Base-by-base conservation (phyloP, 2,113 vertebrate species). In the Hystrix cristata region DNA sequence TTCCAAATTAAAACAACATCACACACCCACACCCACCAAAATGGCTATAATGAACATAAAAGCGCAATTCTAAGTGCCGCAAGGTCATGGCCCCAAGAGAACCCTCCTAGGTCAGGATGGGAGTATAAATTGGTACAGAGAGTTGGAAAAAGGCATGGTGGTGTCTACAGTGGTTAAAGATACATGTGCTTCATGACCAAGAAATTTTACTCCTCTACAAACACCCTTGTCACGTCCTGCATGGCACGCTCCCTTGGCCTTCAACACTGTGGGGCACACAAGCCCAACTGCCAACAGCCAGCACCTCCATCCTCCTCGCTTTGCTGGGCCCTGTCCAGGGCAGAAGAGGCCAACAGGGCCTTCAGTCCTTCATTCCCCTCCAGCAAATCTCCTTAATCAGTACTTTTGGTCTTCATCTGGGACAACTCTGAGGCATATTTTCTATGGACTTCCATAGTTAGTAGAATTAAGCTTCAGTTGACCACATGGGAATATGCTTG, bases 1-100 rank as follows among this genome's bases (percentile, higher is more conserved):
- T 94, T 71, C 74, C 53, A 95, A 91, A 57, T 72, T 51, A 69
- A 79, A 80, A 78, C 29, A 80, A 78, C 29, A 76, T 69, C 57
- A 31, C 9, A 65, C 2, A 62, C 14, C 38, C 9, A 65, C 2
- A 62, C 14, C 38, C 78, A 94, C 10, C n/a, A 31, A 86, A 72
- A 71, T 11, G 55, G 76, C 38, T 48, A 76, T 29, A 38, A 72
- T 78, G 79, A 85, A 69, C 25, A 29, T 69, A 48, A 78, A 83
- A n/a, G 19, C 80, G 10, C 27, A 48, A 46, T 51, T 46, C 46
- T 34, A 84, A 69, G 48, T 25, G 7, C 59, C 21, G 23, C 59
- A n/a, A 65, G 43, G 38, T 59, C 38, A 80, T 5, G 43, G 19
- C 53, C 48, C 11, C 12, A 8, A 14, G 60, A 57, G 53, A 43